A percentile compares a stretch with the other conserved stretches of the same genome.
Conservation (phyloP, 2,113 vertebrate species). For the Natator depressus region DNA sequence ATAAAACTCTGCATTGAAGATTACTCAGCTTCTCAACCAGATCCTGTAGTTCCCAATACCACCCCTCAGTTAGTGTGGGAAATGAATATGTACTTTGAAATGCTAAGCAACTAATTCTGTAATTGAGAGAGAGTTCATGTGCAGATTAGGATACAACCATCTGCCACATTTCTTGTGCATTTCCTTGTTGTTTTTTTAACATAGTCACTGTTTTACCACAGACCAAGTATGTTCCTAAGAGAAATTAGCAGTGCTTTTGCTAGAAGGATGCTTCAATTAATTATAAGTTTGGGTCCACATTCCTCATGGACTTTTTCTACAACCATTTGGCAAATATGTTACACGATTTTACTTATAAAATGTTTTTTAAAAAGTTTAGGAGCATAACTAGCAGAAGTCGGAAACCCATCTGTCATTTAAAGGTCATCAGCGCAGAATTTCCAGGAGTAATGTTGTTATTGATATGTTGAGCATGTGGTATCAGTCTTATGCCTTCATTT, state of each 20-base stretch:
- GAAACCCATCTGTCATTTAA: neutral
- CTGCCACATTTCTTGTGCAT: constrained; percentile 50
- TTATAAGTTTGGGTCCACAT: neutral
- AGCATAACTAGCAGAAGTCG: neutral
- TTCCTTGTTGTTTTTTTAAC: neutral
- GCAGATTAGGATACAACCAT: constrained; percentile 64
- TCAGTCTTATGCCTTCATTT: accelerated
- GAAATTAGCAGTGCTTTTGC: neutral
- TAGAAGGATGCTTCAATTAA: neutral
- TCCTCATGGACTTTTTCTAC: accelerated
- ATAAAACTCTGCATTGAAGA: constrained; percentile 14
- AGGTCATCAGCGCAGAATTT: neutral
- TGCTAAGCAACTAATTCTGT: constrained; percentile 62
- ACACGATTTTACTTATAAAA: neutral
- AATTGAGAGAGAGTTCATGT: constrained; percentile 62
- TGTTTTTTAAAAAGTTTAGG: neutral
- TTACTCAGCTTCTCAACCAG: constrained; percentile 31
- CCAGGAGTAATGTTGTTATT: neutral
- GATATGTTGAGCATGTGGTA: accelerated
- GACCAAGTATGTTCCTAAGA: neutral
- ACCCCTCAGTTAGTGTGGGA: constrained; percentile 5
- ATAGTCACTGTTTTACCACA: neutral
- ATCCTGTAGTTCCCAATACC: constrained; percentile 16
- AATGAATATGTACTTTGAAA: constrained; percentile 63
- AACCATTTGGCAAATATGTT: neutral